These are phyloP conservation scores for Lamproptera curius DNA, from an alignment of 2,888 invertebrate species.

Conservation along the genomic window DNA sequence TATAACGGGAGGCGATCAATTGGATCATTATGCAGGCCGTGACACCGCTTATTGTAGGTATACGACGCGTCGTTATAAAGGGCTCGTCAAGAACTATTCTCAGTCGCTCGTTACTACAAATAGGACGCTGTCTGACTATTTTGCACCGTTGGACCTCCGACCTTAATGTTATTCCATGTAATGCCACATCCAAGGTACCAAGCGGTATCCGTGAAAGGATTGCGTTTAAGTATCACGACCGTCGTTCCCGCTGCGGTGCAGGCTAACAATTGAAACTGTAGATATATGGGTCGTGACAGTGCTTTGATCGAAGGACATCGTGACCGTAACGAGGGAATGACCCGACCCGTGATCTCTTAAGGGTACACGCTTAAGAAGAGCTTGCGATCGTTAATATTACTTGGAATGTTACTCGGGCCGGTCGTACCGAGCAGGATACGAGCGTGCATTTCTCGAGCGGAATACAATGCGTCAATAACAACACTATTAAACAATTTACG, in stretches of 20 bases:
- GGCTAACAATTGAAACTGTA: slow-evolving; percentile 57
- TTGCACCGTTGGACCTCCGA: slow-evolving; percentile 23
- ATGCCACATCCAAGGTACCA: slow-evolving; percentile 9
- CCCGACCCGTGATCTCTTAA: slow-evolving; percentile 54
- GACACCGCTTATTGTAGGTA: slow-evolving; percentile 31
- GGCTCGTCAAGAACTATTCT: not conserved
- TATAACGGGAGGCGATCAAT: slow-evolving; percentile 31
- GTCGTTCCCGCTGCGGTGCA: slow-evolving; percentile 30
- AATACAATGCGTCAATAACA: slow-evolving; percentile 9
- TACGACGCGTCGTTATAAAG: slow-evolving; percentile 44
- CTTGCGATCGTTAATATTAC: slow-evolving; percentile 47
- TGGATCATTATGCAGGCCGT: slow-evolving; percentile 53
- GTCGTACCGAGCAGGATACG: no score
- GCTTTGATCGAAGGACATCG: slow-evolving; percentile 59
- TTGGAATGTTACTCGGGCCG: no score
- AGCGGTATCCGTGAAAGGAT: slow-evolving; percentile 23
- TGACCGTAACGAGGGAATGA: slow-evolving; percentile 63
- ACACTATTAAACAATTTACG: slow-evolving; percentile 9
- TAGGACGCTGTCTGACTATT: slow-evolving; percentile 36
- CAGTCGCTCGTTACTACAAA: slow-evolving; percentile 28
- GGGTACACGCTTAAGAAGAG: slow-evolving; percentile 45
- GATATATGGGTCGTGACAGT: slow-evolving; percentile 71
- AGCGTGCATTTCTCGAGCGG: no score
- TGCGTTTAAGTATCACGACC: slow-evolving; percentile 32
- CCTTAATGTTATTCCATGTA: slow-evolving; percentile 44